These are phyloP conservation scores for Rhabditoides inermis DNA, from an alignment of 2,888 invertebrate species.

Conservation along the genomic window DNA sequence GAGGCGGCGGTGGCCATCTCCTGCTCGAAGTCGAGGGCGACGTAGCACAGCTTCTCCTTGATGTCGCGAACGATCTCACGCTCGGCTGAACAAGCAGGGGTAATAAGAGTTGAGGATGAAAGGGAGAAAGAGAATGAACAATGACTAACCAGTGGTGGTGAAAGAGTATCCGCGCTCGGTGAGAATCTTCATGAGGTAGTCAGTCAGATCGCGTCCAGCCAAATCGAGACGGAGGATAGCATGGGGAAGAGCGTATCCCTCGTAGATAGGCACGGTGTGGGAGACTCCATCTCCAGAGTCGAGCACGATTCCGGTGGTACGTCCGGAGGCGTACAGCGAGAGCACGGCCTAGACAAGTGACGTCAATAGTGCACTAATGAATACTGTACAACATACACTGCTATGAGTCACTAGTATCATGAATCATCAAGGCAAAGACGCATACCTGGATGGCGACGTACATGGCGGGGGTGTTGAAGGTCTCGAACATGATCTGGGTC, in stretches of 20 bases:
- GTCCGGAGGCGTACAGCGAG: conserved; percentile 74
- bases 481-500: conserved; percentile 85
- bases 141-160: too few relatives aligned
- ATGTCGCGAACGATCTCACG: conserved; percentile 88
- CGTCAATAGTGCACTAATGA: too few relatives aligned
- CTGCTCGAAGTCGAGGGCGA: conserved; percentile 97
- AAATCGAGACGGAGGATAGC: conserved; percentile 58
- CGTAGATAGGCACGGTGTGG: conserved; percentile 70
- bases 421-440: too few relatives aligned
- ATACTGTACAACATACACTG: too few relatives aligned
- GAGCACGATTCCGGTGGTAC: conserved; percentile 54
- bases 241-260: conserved; percentile 62
- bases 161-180: conserved; percentile 55
- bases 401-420: too few relatives aligned
- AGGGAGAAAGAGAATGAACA: too few relatives aligned
- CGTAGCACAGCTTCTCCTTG: conserved; percentile 87
- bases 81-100: conserved; percentile 64
- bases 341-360: too few relatives aligned
- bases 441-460: conserved; percentile 79
- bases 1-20: conserved; percentile 84
- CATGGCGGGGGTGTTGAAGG: conserved; percentile 68
- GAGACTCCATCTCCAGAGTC: conserved; percentile 87
- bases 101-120: not conserved
- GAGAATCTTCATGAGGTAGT: conserved; percentile 59
- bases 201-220: conserved; percentile 58